These are phyloP conservation scores for Stichodactyla helianthus DNA, from an alignment of 64 coral and sea anemone species.

Conservation along the genomic window DNA sequence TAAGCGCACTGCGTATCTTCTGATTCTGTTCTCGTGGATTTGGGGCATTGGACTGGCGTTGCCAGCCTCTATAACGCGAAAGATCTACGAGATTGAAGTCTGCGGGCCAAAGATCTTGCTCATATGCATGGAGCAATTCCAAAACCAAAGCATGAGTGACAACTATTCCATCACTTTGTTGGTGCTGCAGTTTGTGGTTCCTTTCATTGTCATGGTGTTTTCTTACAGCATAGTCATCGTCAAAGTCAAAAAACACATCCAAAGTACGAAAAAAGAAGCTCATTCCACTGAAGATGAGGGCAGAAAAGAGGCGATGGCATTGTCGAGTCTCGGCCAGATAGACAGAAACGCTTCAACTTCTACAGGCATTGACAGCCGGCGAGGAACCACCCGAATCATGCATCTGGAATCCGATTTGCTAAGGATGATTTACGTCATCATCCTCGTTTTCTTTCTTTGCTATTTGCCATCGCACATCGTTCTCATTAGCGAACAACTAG, in stretches of 20 bases:
- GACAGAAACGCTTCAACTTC: neutral
- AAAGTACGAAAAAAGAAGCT: neutral
- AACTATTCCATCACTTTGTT: neutral
- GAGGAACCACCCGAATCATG: neutral
- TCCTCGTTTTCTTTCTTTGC: neutral
- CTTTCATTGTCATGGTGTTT: neutral
- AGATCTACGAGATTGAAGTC: neutral
- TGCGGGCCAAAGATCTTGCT: neutral
- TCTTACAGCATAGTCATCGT: neutral
- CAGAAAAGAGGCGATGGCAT: too few species aligned
- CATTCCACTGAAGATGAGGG: neutral
- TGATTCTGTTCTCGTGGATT: neutral
- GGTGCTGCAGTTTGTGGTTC: neutral
- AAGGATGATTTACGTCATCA: neutral
- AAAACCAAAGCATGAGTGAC: neutral
- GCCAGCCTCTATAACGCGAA: neutral
- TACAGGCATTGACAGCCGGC: neutral
- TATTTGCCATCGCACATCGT: neutral
- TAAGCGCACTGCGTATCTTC: neutral
- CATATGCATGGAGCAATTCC: neutral
- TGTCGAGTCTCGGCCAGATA: too few species aligned
- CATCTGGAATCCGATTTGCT: neutral
- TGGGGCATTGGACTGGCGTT: neutral
- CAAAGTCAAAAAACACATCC: constrained; percentile 1
- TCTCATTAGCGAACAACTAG: neutral